Conservation (phyloP, 2,888 invertebrate species). For the Drosophila conformis region DNA sequence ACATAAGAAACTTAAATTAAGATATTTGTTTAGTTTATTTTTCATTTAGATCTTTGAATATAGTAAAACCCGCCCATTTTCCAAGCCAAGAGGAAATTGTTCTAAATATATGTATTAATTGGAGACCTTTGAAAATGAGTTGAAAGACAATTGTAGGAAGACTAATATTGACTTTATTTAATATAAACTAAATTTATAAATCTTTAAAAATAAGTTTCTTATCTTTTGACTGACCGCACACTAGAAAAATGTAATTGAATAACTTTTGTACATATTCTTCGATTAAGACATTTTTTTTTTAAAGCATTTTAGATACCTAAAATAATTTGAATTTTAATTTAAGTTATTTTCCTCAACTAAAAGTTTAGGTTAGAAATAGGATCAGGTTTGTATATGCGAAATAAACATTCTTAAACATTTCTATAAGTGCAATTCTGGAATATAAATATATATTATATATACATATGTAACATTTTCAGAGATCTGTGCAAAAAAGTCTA, state of each 20-base stretch:
- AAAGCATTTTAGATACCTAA: neutral
- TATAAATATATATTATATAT: too few relatives aligned
- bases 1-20: neutral
- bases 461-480: neutral
- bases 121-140: accelerated
- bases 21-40: neutral
- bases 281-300: neutral
- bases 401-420: neutral
- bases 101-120: neutral
- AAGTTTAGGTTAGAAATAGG: accelerated
- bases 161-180: neutral
- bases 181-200: too few relatives aligned
- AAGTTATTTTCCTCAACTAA: neutral
- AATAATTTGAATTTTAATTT: neutral
- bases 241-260: neutral
- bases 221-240: neutral
- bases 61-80: neutral
- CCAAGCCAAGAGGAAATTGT: neutral
- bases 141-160: neutral
- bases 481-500: neutral
- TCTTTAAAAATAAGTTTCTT: neutral
- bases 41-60: neutral
- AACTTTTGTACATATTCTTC: neutral
- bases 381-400: neutral
- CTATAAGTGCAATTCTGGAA: too few relatives aligned